Conservation (phyloP, 2,888 invertebrate genomes). For the Agrochola litura region DNA sequence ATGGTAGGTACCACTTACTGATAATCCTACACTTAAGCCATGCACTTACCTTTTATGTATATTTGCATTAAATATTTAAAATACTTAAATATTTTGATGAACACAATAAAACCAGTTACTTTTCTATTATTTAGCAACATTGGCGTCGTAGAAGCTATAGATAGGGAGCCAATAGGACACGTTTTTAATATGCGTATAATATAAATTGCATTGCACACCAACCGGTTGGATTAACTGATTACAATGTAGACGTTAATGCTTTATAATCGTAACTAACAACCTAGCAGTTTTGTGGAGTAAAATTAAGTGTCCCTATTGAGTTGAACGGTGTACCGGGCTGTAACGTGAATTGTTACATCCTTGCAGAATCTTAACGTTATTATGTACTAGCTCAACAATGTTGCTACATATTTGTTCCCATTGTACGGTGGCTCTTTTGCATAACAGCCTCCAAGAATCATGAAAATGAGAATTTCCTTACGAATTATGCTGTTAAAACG, state of each 20-base stretch:
- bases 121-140: constrained; percentile 37
- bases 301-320: constrained; percentile 60
- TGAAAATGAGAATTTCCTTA: constrained; percentile 60
- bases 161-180: constrained; percentile 22
- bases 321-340: constrained; percentile 39
- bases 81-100: constrained; percentile 29
- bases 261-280: constrained; percentile 59
- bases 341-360: constrained; percentile 54
- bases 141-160: constrained; percentile 10
- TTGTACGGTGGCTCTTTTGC: constrained; percentile 57
- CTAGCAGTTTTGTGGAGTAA: constrained; percentile 60
- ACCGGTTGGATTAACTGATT: constrained; percentile 56
- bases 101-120: constrained; percentile 1
- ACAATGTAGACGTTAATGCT: constrained; percentile 60
- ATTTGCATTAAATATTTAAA: constrained; percentile 3
- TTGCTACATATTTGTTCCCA: constrained; percentile 58
- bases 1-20: neutral
- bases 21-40: neutral
- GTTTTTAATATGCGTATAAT: constrained; percentile 48
- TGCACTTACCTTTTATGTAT: constrained; percentile 7
- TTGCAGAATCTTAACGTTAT: constrained; percentile 51
- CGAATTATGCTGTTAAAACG: constrained; percentile 42
- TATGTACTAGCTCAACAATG: constrained; percentile 57
- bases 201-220: constrained; percentile 35
- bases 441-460: constrained; percentile 56